Evolutionary conservation across 2,797 vertebrate genomes (phyloP), one percentile per base, ranked within the genome.

Genomic region (Periophthalmus magnuspinnatus): DNA sequence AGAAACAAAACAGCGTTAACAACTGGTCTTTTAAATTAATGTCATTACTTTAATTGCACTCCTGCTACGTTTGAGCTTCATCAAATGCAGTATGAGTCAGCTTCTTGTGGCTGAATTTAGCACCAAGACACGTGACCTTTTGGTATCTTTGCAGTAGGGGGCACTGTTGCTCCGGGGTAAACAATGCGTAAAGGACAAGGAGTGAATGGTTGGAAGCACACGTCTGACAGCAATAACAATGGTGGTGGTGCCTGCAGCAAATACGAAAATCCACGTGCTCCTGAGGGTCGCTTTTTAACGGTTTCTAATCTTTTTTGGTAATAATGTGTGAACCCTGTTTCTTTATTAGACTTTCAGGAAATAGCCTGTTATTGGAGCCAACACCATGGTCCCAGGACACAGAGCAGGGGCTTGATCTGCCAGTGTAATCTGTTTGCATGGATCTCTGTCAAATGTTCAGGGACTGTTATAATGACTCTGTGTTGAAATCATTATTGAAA

Each of bases 101-200:
- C 86, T 78, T 71, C 24, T 65, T 32, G 45, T 33, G 45, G 11
- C 63, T n/a, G 63, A n/a, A 19, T 52, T 65, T 65, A 65, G 63
- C 63, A 32, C 22, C 24, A 52, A 65, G 52, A 65, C 63, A 65
- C 61, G 61, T 48, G 61, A 22, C 41, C 32, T 47, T 6, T 19
- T 36, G 45, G 14, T 19, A n/a, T 5, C 11, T 0, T 33, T 81
- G 81, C 93, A 85, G 85, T 83, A 93, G 93, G 92, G 90, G 91
- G 89, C 87, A 78, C 80, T 93, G 92, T 92, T 81, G 91, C 69
- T 90, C 85, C 87, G 88, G 81, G 69, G 67, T n/a, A 61, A 65
- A 55, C 65, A 72, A 24, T 19, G n/a, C 13, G 41, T 72, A 62
- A 74, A 80, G 78, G 79, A 65, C 68, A 54, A 36, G 28, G 10